Base-by-base conservation (phyloP, 2,113 vertebrate species). In the Sinocyclocheilus anshuiensis region DNA sequence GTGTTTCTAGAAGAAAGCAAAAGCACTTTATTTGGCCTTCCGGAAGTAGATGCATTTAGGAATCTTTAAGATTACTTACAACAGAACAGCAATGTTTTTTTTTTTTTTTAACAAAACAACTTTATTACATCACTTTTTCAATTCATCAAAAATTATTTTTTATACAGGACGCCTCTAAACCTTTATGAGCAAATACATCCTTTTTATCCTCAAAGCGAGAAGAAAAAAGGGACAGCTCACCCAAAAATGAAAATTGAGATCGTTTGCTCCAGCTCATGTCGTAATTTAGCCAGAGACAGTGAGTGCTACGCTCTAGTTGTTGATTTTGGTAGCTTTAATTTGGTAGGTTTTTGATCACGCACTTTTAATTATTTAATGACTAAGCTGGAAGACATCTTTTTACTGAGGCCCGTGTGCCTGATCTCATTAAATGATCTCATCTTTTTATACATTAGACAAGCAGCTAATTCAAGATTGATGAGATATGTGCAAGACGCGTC, bases 331-430 rank as follows among this genome's bases (percentile, higher is more conserved):
- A 33, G 78, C 53, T 75, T 65, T 67, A 63, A 65, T 81, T 26
- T 26, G 61, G 29, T 24, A 75, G 57, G 39, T 61, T 48, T 75
- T 16, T 81, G 78, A 86, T 86, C 69, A 45, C 50, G 24, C 26
- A 1, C 22, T 63, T 76, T 79, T 59, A 45, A 81, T 86, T 86
- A 75, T 86, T 81, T 48, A 81, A 36, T 74, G 48, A 24, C 69
- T 33, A 22, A 33, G 53, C 72, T 63, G 63, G 24, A 69, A 71
- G 80, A 69, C 45, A 63, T 63, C 39, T 22, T 50, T 81, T 36
- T 8, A 39, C 33, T 29, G 18, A 33, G n/a, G 42, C 10, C 4
- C 0, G 18, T 6, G 33, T 48, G 50, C 20, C 63, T 81, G 33
- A 13, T 22, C 39, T 59, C 65, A 53, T 71, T 61, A 74, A 86